Evolutionary conservation across 2,888 invertebrate genomes (phyloP).

Genomic region (Trisateles emortualis): DNA sequence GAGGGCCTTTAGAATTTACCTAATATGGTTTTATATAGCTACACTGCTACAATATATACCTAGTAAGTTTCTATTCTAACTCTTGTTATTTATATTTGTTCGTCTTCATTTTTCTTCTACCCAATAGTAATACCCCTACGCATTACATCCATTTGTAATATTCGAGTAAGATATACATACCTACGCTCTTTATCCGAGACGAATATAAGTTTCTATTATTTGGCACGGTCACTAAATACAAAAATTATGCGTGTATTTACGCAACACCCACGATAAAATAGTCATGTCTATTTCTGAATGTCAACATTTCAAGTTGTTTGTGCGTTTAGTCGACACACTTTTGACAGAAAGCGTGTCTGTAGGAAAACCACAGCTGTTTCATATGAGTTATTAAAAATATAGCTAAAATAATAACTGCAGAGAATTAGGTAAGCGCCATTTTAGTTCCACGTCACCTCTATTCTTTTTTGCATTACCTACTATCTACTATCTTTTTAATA

Average conservation of each 20-base stretch:
- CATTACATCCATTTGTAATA: too few species aligned
- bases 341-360: conserved; percentile 12
- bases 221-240: conserved; percentile 36
- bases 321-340: conserved; percentile 18
- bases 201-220: conserved; percentile 28
- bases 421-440: too few species aligned
- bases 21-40: too few species aligned
- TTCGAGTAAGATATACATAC: background rate
- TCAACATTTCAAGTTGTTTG: conserved; percentile 28
- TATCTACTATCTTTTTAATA: too few species aligned
- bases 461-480: too few species aligned
- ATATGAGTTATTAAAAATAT: conserved; percentile 21
- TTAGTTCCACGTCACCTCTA: too few species aligned
- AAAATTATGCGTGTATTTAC: conserved; percentile 30
- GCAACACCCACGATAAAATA: conserved; percentile 27
- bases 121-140: too few species aligned
- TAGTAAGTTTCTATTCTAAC: too few species aligned
- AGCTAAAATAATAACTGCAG: conserved; percentile 14
- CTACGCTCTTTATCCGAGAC: conserved; percentile 8
- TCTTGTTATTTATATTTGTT: too few species aligned
- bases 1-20: too few species aligned
- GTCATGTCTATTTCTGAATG: conserved; percentile 40
- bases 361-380: conserved; percentile 21
- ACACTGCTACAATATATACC: too few species aligned
- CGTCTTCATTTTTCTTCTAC: too few species aligned